These are phyloP conservation scores for Polydrusus tereticollis DNA, from an alignment of 2,888 invertebrate genomes.

Conservation along the genomic window DNA sequence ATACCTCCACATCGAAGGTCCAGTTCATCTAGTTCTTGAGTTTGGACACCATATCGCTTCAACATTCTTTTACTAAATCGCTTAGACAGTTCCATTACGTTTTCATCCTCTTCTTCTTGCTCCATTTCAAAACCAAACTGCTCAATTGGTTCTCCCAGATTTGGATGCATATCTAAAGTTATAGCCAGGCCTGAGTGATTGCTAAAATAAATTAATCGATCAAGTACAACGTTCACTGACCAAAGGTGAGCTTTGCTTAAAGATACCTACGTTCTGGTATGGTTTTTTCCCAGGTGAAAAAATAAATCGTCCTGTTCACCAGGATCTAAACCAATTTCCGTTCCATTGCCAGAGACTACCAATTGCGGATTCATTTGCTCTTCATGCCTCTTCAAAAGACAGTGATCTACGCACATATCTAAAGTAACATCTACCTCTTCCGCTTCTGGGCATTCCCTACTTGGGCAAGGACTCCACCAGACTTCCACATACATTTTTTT, in stretches of 20 bases:
- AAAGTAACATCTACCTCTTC: constrained; percentile 80
- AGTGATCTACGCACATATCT: constrained; percentile 81
- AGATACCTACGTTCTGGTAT: constrained; percentile 47
- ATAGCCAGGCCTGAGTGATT: constrained; percentile 58
- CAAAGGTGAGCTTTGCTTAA: background rate
- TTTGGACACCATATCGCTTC: constrained; percentile 77
- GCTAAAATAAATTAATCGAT: constrained; percentile 43
- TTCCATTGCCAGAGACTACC: constrained; percentile 60
- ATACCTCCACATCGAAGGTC: constrained; percentile 83
- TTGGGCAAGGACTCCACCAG: constrained; percentile 88
- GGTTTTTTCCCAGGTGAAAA: constrained; percentile 68
- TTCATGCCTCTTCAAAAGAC: constrained; percentile 70
- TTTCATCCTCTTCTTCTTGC: constrained; percentile 79
- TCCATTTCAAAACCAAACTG: constrained; percentile 83
- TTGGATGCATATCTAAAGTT: constrained; percentile 76
- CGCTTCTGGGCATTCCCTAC: constrained; percentile 82
- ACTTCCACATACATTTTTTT: constrained; percentile 80
- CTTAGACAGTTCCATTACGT: constrained; percentile 80
- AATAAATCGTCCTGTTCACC: constrained; percentile 71
- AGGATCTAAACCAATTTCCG: constrained; percentile 60
- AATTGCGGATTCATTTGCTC: constrained; percentile 51
- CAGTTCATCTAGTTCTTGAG: constrained; percentile 79
- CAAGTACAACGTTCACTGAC: background rate
- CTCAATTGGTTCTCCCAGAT: constrained; percentile 81
- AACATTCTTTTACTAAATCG: constrained; percentile 77